Percentiles rank a stretch among this genome's conserved stretches.
Evolutionary conservation across 2,113 vertebrate species (phyloP).

Genomic region (Aythya baeri): DNA sequence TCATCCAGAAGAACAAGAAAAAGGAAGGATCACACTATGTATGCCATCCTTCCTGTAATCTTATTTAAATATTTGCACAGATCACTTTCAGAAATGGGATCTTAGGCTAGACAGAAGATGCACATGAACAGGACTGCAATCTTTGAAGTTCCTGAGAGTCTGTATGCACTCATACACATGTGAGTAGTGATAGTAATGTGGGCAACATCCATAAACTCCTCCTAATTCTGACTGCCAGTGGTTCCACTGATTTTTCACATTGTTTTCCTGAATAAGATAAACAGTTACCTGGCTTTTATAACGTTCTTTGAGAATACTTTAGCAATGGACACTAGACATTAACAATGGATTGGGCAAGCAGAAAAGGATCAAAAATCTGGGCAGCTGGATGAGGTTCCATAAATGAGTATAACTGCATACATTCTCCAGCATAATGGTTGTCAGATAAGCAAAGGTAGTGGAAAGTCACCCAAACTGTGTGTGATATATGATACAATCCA

Average conservation of each 20-base stretch:
- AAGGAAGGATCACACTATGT: not conserved
- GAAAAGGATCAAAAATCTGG: not conserved
- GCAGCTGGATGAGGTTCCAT: not conserved
- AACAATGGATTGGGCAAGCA: not conserved
- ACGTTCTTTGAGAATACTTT: not conserved
- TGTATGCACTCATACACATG: not conserved
- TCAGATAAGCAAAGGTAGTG: not conserved
- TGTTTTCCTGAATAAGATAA: not conserved
- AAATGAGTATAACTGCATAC: not conserved
- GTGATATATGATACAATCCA: not conserved
- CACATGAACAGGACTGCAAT: not conserved
- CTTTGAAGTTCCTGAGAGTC: not conserved
- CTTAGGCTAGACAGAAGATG: not conserved
- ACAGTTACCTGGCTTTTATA: not conserved
- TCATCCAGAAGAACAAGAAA: not conserved
- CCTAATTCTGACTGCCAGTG: not conserved
- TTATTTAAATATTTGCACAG: not conserved
- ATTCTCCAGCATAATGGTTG: not conserved
- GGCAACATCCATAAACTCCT: not conserved
- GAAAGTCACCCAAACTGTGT: not conserved
- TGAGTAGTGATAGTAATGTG: not conserved
- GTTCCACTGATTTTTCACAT: not conserved
- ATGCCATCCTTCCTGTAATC: not conserved
- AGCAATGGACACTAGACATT: not conserved
- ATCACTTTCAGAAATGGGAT: not conserved